Base-by-base conservation (phyloP, 2,113 vertebrate species). In the Caranx ignobilis region DNA sequence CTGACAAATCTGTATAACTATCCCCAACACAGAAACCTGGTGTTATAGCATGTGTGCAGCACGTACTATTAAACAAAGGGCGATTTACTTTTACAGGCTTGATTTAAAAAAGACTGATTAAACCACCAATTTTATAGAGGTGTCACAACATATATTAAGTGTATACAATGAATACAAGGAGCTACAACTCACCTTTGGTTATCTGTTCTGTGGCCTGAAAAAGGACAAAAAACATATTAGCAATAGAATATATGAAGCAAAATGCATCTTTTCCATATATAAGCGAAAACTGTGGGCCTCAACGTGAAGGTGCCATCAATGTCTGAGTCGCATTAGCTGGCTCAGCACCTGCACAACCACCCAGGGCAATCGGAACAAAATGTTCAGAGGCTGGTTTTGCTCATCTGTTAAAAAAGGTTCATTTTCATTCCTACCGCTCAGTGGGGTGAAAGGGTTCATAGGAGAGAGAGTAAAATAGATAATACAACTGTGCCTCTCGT, bases 201-300 rank as follows among this genome's bases (percentile, higher is more conserved):
- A 97, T 98, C 96, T 96, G 97, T 96, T 99, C 97, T 96, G 97
- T 96, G 96, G 96, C 96, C 98, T 99, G 93, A 69, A 96, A 90
- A 85, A 62, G 83, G 85, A 43, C 26, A 11, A 54, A 1, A 45
- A 72, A 50, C 4, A 74, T 2, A 65, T 83, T 32, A 90, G 11
- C 5, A 80, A 74, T 2, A 54, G 2, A 34, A 56, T 35, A 9
- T 52, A 71, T 31, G 0, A 62, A 19, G 12, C 6, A 70, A 31
- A 35, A 47, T 45, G 7, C 1, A 43, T 32, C 11, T 71, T 45
- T 60, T 31, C n/a, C 8, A 50, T 5, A 2, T 32, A 13, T 5
- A 60, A 9, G 11, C 55, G 7, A 63, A 65, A 65, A 34, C 31
- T 39, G 16, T 39, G 59, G 34, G 50, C 3, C 32, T 26, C 13